Conservation (phyloP, 2,797 vertebrate species). For the Taenioides sp. region DNA sequence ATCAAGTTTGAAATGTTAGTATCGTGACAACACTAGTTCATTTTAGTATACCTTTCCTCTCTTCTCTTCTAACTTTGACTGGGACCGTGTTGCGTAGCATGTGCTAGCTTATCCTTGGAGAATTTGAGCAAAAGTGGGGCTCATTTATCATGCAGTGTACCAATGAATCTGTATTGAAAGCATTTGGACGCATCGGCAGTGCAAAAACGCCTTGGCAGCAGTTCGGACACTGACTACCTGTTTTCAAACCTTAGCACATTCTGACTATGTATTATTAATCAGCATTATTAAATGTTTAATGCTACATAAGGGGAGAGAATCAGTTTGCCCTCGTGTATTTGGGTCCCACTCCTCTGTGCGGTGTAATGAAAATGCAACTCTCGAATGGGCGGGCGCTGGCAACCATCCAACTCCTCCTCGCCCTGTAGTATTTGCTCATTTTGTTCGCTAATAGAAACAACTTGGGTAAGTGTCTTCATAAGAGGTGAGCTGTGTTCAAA, state of each 20-base stretch:
- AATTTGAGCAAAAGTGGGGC: slow-evolving; percentile 23
- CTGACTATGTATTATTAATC: slow-evolving; percentile 11
- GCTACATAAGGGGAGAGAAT: slow-evolving; percentile 11
- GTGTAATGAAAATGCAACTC: slow-evolving; percentile 9
- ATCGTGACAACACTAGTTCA: not conserved
- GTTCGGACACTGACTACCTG: slow-evolving; percentile 11
- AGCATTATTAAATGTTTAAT: slow-evolving; percentile 23
- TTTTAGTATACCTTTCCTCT: not conserved
- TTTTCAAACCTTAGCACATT: slow-evolving; percentile 15
- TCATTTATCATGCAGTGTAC: slow-evolving; percentile 34
- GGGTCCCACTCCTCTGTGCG: not conserved
- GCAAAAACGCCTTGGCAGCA: slow-evolving; percentile 17
- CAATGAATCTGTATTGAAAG: slow-evolving; percentile 25
- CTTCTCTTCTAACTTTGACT: slow-evolving; percentile 1
- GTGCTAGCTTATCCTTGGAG: slow-evolving; percentile 11
- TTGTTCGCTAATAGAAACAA: slow-evolving; percentile 11
- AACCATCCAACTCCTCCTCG: not conserved
- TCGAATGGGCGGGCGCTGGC: not conserved
- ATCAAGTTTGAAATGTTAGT: not conserved
- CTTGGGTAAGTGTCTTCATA: slow-evolving; percentile 7
- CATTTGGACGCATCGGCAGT: slow-evolving; percentile 9
- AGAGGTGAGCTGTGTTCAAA: slow-evolving; percentile 50
- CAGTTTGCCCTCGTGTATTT: not conserved
- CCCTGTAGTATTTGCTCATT: too few species aligned
- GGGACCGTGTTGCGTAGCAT: not conserved